Evolutionary conservation across 2,888 invertebrate genomes (phyloP).

Genomic region (Meloe dianella): DNA sequence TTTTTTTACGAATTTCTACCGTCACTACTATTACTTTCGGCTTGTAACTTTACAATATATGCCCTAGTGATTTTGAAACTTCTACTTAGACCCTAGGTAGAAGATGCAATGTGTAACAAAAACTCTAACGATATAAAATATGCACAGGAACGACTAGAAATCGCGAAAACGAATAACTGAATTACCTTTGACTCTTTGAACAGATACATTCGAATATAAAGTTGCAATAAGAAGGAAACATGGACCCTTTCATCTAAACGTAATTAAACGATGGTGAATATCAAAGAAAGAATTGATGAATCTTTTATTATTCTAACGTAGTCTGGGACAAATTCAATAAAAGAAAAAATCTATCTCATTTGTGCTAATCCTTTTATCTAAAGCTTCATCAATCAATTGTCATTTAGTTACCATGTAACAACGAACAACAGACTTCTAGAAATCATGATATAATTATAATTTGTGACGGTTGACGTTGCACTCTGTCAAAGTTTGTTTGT

Average conservation of each 20-base stretch:
- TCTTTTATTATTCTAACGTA: neutral
- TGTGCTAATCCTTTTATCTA: neutral
- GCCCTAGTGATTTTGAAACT: slow-evolving; percentile 20
- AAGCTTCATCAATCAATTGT: neutral
- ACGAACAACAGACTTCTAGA: neutral
- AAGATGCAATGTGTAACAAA: neutral
- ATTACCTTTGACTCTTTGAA: neutral
- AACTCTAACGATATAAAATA: neutral
- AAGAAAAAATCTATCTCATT: neutral
- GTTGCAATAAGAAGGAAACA: neutral
- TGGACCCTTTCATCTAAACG: neutral
- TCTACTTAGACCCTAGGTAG: neutral
- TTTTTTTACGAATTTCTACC: slow-evolving; percentile 20
- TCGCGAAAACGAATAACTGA: neutral
- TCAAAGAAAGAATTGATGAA: neutral
- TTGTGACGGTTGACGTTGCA: neutral
- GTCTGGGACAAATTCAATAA: neutral
- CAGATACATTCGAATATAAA: neutral
- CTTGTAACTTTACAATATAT: slow-evolving; percentile 22
- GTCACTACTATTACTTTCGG: slow-evolving; percentile 16
- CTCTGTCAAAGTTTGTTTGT: neutral
- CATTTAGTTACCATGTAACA: neutral
- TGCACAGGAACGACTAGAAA: neutral
- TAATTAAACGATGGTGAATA: neutral
- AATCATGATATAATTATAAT: neutral